Conservation (phyloP, 1,140 invertebrate species). For the Onthophagus taurus region DNA sequence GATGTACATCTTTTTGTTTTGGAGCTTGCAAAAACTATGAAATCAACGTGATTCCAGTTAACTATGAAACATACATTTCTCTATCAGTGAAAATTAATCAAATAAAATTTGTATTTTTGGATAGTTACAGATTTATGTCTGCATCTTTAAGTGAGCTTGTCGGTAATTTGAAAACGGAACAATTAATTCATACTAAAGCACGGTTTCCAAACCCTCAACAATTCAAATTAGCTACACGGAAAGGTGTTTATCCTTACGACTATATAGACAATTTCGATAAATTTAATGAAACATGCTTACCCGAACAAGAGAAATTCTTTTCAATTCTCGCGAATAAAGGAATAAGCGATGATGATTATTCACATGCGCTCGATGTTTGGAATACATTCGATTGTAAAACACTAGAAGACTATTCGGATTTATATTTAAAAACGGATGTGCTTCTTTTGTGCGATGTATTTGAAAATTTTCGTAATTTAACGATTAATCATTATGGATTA, state of each 20-base stretch:
- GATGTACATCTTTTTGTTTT: conserved; percentile 27
- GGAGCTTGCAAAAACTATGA: conserved; percentile 18
- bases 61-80: conserved; percentile 32
- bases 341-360: conserved; percentile 34
- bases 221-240: conserved; percentile 19
- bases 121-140: conserved; percentile 8
- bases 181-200: conserved; percentile 15
- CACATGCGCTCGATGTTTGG: conserved; percentile 39
- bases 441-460: conserved; percentile 35
- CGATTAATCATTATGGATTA: conserved; percentile 28
- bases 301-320: conserved; percentile 31
- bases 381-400: conserved; percentile 34
- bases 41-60: conserved; percentile 34
- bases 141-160: not conserved
- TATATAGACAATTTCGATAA: conserved; percentile 27
- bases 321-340: conserved; percentile 26
- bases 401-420: conserved; percentile 37
- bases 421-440: conserved; percentile 39
- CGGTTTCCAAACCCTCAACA: not conserved
- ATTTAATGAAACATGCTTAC: conserved; percentile 29
- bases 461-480: conserved; percentile 39
- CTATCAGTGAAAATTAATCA: conserved; percentile 16
- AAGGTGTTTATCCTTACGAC: conserved; percentile 29
- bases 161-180: not conserved
- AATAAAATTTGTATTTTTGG: not conserved